Evolutionary conservation across 2,888 invertebrate species (phyloP), one percentile per base, ranked within the genome.

Genomic region (Hymenopus coronatus): DNA sequence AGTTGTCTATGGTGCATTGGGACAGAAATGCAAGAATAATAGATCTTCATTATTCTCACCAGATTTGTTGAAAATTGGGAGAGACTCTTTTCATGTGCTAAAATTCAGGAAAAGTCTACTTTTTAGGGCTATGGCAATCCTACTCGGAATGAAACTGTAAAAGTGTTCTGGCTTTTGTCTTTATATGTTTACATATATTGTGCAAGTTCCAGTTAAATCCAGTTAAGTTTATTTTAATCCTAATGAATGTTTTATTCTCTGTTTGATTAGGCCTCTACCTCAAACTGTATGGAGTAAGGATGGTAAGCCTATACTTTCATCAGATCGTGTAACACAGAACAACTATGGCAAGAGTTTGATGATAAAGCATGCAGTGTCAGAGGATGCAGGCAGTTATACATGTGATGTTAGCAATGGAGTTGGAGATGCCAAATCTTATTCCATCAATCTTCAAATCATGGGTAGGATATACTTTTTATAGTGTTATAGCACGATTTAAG

Each of bases 261-360:
- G 28, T 27, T 85, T 90, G 92, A 92, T n/a, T 93, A 97, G 97
- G 91, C 99, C 99, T 0, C 94, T 99, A 88, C 99, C 99, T 0
- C 97, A 98, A 93, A 97, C 98, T 7, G 96, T 97, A 25, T 99
- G 99, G 99, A 96, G 95, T 91, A 98, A 98, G 93, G 95, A 97
- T 92, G 97, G 97, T 0, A 94, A 94, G 25, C 93, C 95, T 87
- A 95, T 98, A 91, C 94, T 94, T 88, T 95, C 96, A 82, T 96
- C 95, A 2, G 97, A 97, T 92, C 95, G 97, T 86, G 95, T 97
- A 89, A 96, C 96, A 0, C 97, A 97, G 92, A 97, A 97, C 91
- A 98, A 99, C 94, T 99, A 98, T 94, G 99, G 99, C 25, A 99
- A 99, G 94, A 98, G 98, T 82, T 94, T 99, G 91, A 95, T 98